Base-by-base conservation (phyloP, 92 coral and sea anemone genomes). In the Bergia puertoricense region DNA sequence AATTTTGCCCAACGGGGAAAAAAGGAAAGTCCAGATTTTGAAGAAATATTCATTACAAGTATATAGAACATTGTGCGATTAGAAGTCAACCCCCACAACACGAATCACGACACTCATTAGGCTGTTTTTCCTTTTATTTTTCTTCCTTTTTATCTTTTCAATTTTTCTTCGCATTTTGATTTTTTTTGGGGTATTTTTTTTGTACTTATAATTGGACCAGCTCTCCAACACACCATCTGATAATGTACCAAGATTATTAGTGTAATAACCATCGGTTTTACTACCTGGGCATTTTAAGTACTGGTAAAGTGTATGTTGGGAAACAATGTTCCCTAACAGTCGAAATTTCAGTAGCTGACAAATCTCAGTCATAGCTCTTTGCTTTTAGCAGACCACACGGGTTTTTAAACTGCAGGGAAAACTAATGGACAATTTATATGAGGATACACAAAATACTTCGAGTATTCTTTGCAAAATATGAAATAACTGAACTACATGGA, bases 121-220 rank as follows among this genome's bases (percentile, higher is more conserved):
- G 54, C 88, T 82, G 44, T 73, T 82, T 81, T 69, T 82, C 51
- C 23, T 59, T 68, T 76, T 75, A 14, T 75, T 83, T 83, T 89
- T 81, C 69, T 81, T 76, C 18, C 51, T 23, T 71, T 90, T 46
- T 37, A 72, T 87, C 77, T 82, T 54, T 16, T 62, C n/a, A 42
- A 56, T 43, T 89, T 84, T 75, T 72, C 54, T 43, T 83, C 59
- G 59, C 40, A 42, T 81, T 14, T 82, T 74, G 22, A 59, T 76
- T 56, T 85, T 43, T 89, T 89, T 83, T 76, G 39, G 42, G n/a
- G 62, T 30, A 30, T 41, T 89, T 65, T 62, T 89, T 71, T 54
- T 81, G 65, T 66, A 89, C 54, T 89, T 89, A 57, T 76, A 57
- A 62, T 76, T 87, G 44, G 45, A 11, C 59, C 85, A 72, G 86